Base-by-base conservation (phyloP, 2,888 invertebrate species). In the Octodonta nipae region DNA sequence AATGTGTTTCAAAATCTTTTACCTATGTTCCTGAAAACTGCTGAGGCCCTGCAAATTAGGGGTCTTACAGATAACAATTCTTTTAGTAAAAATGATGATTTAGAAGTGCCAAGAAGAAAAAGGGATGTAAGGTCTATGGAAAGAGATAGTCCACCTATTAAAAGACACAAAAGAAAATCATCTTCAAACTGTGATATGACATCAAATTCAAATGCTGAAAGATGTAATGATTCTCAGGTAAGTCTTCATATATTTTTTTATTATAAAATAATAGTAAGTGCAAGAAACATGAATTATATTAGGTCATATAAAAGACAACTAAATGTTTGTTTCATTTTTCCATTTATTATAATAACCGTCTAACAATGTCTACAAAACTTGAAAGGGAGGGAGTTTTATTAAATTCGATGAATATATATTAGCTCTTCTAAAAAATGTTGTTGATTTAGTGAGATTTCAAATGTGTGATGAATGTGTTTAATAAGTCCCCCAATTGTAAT, bases 1-100 rank as follows among this genome's bases (percentile, higher is more conserved):
- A 87, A 87, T 67, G 85, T 88, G 63, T 86, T 85, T 58, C 87
- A 88, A 70, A 82, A 85, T 67, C 77, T 85, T 64, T 69, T 88
- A 65, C 82, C 85, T 54, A 81, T 81, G 75, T 85, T 88, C 72
- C 74, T 88, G 60, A 84, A 85, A 71, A 88, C 86, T 55, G 87
- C 87, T 49, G 87, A 87, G 68, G 85, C 86, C 51, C 73, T 88
- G 66, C 86, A 88, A 73, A 85, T 81, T 46, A 67, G 86, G 64
- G 88, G 86, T 56, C 74, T 88, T 58, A 85, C 86, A 54, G 86
- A 87, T 68, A 85, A 81, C 65, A 81, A 79, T 68, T 78, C 60
- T 35, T 47, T 69, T 54, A 66, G 67, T 55, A 64, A 63, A 51
- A 49, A 47, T 30, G 54, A 51, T 24, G 54, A 54, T 31, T 41